phyloP scores from a whole-genome alignment of 2,113 vertebrate genomes.

The Nettapus auritus region DNA sequence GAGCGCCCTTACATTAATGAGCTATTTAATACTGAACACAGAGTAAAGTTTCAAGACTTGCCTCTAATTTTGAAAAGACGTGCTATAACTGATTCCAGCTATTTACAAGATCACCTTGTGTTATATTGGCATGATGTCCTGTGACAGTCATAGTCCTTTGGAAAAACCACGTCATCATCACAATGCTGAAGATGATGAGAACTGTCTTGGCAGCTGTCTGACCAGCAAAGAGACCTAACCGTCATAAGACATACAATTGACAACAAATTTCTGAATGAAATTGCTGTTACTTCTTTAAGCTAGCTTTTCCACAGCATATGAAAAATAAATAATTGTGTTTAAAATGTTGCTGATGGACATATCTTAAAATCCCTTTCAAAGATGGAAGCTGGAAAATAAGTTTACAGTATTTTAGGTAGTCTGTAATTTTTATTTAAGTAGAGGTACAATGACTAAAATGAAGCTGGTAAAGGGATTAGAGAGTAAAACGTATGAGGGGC shows the following conservation, averaged over 20 bases:
- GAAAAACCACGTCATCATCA: neutral
- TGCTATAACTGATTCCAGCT: neutral
- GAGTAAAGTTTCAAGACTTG: neutral
- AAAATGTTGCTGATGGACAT: neutral
- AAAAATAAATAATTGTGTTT: neutral
- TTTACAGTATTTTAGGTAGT: neutral
- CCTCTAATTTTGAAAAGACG: neutral
- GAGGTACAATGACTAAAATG: neutral
- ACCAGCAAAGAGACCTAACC: neutral
- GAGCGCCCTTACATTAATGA: neutral
- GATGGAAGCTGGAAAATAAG: neutral
- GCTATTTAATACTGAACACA: neutral
- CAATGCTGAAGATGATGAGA: neutral
- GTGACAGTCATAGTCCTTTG: neutral
- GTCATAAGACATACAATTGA: neutral
- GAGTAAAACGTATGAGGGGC: neutral
- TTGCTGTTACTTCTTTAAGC: neutral
- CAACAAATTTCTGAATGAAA: neutral
- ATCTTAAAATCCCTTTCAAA: neutral
- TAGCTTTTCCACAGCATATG: neutral
- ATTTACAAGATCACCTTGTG: neutral
- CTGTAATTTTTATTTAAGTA: neutral
- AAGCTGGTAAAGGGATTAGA: neutral
- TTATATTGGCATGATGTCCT: neutral
- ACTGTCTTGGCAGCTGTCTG: constrained; percentile 27